Conservation (phyloP, 2,797 vertebrate genomes). For the Oceanodroma leucorhoa region DNA sequence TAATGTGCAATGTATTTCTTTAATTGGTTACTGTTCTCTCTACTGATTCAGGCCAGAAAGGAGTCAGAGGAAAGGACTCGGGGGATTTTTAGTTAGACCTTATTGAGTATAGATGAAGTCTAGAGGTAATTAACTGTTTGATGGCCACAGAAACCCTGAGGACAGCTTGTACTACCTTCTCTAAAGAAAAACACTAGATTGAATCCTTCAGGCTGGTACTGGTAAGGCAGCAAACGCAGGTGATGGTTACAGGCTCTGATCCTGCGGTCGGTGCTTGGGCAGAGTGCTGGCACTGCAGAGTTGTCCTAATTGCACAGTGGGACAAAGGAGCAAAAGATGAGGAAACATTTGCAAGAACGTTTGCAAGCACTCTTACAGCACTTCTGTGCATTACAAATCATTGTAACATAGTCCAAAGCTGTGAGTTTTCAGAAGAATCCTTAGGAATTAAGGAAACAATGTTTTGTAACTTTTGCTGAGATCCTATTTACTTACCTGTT, state of each 20-base stretch:
- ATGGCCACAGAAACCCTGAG: neutral
- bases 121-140: neutral
- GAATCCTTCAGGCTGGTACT: neutral
- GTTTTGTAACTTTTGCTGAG: neutral
- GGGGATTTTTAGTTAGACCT: neutral
- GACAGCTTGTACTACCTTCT: neutral
- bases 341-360: rapidly evolving
- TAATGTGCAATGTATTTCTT: slow-evolving; percentile 7
- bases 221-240: neutral
- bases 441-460: neutral
- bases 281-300: neutral
- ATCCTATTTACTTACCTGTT: neutral
- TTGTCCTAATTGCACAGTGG: neutral
- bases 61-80: neutral
- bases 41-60: neutral
- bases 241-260: neutral
- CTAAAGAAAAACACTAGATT: neutral
- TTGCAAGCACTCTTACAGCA: neutral
- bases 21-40: slow-evolving; percentile 4
- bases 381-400: neutral
- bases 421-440: neutral
- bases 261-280: neutral
- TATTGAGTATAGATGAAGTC: neutral
- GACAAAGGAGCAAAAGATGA: neutral
- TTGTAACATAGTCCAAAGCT: neutral